A percentile compares a stretch with the other conserved stretches of the same genome.
phyloP scores from a whole-genome alignment of 2,888 invertebrate genomes.

The Eugnorisma glareosa region DNA sequence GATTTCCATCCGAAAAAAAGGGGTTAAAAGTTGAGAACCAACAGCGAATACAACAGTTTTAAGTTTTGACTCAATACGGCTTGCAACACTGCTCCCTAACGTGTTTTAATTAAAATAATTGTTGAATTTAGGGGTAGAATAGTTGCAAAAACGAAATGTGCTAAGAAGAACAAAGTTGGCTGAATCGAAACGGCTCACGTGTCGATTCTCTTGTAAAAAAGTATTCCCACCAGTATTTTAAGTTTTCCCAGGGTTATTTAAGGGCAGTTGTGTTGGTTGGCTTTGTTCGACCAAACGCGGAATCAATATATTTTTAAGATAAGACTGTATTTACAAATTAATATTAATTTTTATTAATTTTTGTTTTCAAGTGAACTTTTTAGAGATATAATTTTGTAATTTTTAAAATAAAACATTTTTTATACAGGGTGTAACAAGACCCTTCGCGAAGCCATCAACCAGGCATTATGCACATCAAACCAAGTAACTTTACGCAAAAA shows the following conservation, averaged over 20 bases:
- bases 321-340: conserved; percentile 68
- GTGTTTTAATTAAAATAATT: conserved; percentile 44
- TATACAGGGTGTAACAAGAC: too few species aligned
- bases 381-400: conserved; percentile 47
- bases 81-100: conserved; percentile 41
- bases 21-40: conserved; percentile 70
- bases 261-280: conserved; percentile 70
- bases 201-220: conserved; percentile 39
- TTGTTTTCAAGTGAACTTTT: conserved; percentile 44
- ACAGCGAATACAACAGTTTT: conserved; percentile 58
- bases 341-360: conserved; percentile 61
- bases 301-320: conserved; percentile 70
- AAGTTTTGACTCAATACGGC: conserved; percentile 34
- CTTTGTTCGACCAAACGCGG: conserved; percentile 75
- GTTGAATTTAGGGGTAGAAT: conserved; percentile 28
- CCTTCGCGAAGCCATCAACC: too few species aligned
- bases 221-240: too few species aligned
- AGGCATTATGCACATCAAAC: too few species aligned
- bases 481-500: too few species aligned
- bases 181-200: conserved; percentile 25
- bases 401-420: conserved; percentile 30
- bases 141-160: conserved; percentile 42
- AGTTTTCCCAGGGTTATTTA: conserved; percentile 55
- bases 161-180: conserved; percentile 28
- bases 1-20: too few species aligned